Conservation (phyloP, 2,797 vertebrate genomes). For the Euphonia xanthogaster region DNA sequence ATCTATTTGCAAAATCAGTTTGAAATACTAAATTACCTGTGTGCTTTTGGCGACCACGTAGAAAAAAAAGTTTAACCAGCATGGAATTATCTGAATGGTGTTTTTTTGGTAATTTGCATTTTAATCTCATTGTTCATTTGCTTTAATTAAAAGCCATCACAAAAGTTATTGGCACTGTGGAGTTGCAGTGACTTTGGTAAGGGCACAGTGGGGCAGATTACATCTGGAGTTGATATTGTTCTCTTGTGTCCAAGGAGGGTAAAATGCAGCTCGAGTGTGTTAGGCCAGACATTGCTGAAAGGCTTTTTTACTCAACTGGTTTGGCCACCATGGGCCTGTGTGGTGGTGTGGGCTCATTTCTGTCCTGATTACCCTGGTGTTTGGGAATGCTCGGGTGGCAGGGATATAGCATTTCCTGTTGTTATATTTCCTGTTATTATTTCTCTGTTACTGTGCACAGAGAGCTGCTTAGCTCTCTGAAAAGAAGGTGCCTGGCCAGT, state of each 20-base stretch:
- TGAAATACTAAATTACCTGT: conserved; percentile 44
- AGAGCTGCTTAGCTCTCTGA: neutral
- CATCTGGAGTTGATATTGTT: neutral
- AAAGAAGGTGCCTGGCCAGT: neutral
- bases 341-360: neutral
- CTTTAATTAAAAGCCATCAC: conserved; percentile 34
- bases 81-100: neutral
- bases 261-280: neutral
- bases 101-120: neutral
- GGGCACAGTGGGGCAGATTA: neutral
- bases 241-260: neutral
- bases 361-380: neutral
- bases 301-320: neutral
- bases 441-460: neutral
- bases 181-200: conserved; percentile 14
- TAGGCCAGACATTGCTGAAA: neutral
- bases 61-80: neutral
- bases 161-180: neutral
- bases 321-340: neutral
- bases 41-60: neutral
- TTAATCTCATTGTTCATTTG: conserved; percentile 1
- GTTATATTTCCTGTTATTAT: neutral
- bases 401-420: neutral
- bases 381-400: neutral
- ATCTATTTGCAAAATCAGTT: conserved; percentile 56